Evolutionary conservation across 37 sponge, comb jelly and placozoan species (phyloP), one percentile per base, ranked within the genome.

Genomic region (Ephydatia muelleri): DNA sequence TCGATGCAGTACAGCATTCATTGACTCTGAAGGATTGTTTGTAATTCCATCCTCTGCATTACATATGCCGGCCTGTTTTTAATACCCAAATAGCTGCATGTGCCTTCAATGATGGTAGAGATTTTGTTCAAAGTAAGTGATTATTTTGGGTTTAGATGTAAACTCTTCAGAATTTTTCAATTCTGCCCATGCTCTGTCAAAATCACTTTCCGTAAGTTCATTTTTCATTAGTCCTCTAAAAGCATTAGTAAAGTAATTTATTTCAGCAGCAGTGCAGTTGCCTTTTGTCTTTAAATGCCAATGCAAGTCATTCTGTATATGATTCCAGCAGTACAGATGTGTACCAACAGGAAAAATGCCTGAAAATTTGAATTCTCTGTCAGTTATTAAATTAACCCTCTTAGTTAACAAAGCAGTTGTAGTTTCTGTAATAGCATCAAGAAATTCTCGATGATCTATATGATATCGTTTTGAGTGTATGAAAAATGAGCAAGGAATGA

Each of bases 1-100:
- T 43, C 47, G 47, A 43, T 43, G 47, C 47, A 43, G 47, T 43
- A 43, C 79, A 78, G 79, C 79, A 78, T 78, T 78, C 49, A 78
- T 49, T 39, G 79, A 78, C 43, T 78, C 79, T 78, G 79, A 78
- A 78, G 79, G 22, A 78, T 78, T 78, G 40, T 78, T 78, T 40
- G 79, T 78, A 48, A 78, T 40, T 78, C 79, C 43, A 78, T 78
- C 30, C 47, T 78, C 47, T 78, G 79, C 47, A 40, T 78, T 49
- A 43, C 29, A 23, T 26, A 78, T 48, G 19, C 49, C 79, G 40
- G 79, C 48, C n/a, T 43, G 79, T 43, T 49, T 78, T 78, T 49
- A 37, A 49, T 28, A 49, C 64, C 79, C 79, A 78, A 28, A 78
- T 78, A 40, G 79, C 38, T 49, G 79, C 38, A 49, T 37, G 38